Evolutionary conservation across 2,888 invertebrate species (phyloP), one percentile per base, ranked within the genome.

Genomic region (Rotaria socialis): DNA sequence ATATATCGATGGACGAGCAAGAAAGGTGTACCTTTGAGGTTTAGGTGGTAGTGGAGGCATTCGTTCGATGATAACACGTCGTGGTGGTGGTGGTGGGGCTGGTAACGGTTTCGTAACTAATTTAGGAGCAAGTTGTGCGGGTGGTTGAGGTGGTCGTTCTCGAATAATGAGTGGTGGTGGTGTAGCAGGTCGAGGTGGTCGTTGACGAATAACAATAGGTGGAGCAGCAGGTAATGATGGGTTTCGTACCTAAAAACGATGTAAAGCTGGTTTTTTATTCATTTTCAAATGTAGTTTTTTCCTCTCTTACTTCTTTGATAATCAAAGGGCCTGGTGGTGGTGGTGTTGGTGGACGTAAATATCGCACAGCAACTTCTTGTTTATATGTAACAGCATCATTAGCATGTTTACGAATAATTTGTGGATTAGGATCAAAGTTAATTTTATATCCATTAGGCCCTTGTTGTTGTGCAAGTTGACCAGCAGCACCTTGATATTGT

Each of bases 121-220:
- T 80, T 80, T 80, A 19, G 80, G 80, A 24, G 47, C 80, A 47
- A 80, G 80, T 47, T 80, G 80, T 24, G 47, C 10, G 10, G 80
- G 80, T 24, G 80, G 80, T 47, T 80, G 80, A 24, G 80, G 80
- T 80, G 80, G 80, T 7, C 47, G 43, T 80, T 80, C 80, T n/a
- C 80, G 43, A 80, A 80, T 80, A n/a, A 80, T 80, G 4, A 80
- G 80, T 47, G 80, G 80, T 47, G 80, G 80, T 14, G 80, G 80
- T 47, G 80, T 80, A 24, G 80, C 75, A 24, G 85, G 85, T 84
- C 86, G 52, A 74, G 75, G 56, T 60, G 86, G 86, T 24, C 85
- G 85, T 84, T 86, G 86, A n/a, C 86, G 86, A 85, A 86, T 86
- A 35, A 86, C 58, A 41, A 86, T 41, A 8, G 86, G 86, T n/a